phyloP scores from a whole-genome alignment of 2,797 vertebrate species.

The Lutjanus argentimaculatus region DNA sequence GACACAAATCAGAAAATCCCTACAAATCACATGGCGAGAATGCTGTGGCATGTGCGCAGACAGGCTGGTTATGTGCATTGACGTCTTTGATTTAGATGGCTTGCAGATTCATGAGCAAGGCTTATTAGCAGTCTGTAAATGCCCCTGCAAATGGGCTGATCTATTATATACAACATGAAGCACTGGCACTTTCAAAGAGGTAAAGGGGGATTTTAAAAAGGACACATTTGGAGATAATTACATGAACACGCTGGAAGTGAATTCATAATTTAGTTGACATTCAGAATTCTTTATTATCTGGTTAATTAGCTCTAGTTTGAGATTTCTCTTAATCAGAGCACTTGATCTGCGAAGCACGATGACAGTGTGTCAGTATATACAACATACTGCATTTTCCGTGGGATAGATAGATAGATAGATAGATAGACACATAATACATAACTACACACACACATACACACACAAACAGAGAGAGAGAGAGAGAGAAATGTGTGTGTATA shows the following conservation, averaged over 20 bases:
- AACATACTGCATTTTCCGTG: slow-evolving; percentile 26
- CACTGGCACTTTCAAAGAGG: slow-evolving; percentile 53
- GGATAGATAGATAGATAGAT: background rate
- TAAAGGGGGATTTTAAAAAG: slow-evolving; percentile 49
- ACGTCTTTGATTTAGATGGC: slow-evolving; percentile 42
- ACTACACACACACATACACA: no score
- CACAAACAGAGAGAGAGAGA: no score
- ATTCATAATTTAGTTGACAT: slow-evolving; percentile 74
- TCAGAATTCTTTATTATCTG: slow-evolving; percentile 59
- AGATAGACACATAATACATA: no score
- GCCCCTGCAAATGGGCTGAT: slow-evolving; percentile 49
- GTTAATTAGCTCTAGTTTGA: slow-evolving; percentile 58
- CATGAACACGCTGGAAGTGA: slow-evolving; percentile 54
- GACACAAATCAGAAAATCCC: slow-evolving; percentile 26
- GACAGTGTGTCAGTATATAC: slow-evolving; percentile 11
- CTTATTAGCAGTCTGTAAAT: slow-evolving; percentile 57
- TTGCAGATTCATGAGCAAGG: slow-evolving; percentile 44
- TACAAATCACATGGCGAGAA: slow-evolving; percentile 31
- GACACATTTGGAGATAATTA: slow-evolving; percentile 68
- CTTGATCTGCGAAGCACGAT: slow-evolving; percentile 45
- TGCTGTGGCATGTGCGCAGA: background rate
- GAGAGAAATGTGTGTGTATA: no score
- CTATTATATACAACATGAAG: slow-evolving; percentile 53
- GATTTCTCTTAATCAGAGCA: slow-evolving; percentile 46
- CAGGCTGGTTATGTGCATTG: slow-evolving; percentile 32